Evolutionary conservation across 2,113 vertebrate species (phyloP).

Genomic region (Pagrus major): DNA sequence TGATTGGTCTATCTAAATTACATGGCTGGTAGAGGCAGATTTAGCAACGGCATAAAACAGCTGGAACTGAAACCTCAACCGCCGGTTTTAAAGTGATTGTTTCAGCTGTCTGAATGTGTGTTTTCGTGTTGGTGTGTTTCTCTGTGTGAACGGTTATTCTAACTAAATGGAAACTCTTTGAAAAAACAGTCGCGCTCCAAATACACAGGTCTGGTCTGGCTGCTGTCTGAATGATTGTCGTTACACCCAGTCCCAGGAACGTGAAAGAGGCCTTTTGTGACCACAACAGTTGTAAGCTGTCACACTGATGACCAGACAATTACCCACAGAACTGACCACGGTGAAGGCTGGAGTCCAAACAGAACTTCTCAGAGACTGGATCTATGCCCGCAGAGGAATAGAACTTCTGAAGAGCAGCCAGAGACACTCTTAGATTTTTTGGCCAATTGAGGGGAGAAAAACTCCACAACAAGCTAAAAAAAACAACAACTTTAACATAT

Average conservation of each 20-base stretch:
- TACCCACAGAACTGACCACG: conserved; percentile 41
- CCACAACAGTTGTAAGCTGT: conserved; percentile 60
- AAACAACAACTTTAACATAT: not conserved
- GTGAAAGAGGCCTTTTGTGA: conserved; percentile 34
- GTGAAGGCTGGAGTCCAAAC: conserved; percentile 20
- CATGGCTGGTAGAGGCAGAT: conserved; percentile 68
- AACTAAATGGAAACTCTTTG: conserved; percentile 36
- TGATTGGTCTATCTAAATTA: conserved; percentile 66
- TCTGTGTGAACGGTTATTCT: conserved; percentile 34
- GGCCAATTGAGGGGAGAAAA: not conserved
- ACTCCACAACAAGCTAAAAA: not conserved
- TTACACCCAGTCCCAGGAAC: conserved; percentile 35
- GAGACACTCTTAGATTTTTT: not conserved
- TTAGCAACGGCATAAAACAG: conserved; percentile 75
- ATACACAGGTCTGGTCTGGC: conserved; percentile 32
- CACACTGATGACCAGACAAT: conserved; percentile 39
- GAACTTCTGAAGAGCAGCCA: conserved; percentile 7
- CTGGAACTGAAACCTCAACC: conserved; percentile 59
- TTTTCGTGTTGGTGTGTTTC: conserved; percentile 35
- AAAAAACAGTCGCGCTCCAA: conserved; percentile 41
- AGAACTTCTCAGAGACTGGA: not conserved
- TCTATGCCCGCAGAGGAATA: not conserved
- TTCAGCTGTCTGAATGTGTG: conserved; percentile 59
- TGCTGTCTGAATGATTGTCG: conserved; percentile 32
- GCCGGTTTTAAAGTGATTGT: conserved; percentile 55